Evolutionary conservation across 2,888 invertebrate genomes (phyloP).

Genomic region (Mythimna loreyi): DNA sequence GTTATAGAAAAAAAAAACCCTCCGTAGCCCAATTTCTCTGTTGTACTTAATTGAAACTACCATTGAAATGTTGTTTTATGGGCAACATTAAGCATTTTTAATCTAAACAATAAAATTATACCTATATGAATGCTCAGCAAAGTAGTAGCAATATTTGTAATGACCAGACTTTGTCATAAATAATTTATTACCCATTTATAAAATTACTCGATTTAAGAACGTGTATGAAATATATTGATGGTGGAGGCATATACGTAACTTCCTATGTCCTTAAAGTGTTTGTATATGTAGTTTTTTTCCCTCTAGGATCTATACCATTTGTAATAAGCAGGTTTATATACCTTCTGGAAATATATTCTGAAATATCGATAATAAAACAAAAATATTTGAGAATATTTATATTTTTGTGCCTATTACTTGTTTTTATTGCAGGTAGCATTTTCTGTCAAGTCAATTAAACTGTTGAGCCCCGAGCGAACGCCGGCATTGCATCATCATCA

Average conservation of each 20-base stretch:
- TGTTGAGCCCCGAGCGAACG: no score
- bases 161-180: conserved; percentile 21
- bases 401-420: no score
- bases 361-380: not conserved
- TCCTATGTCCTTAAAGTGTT: not conserved
- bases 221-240: not conserved
- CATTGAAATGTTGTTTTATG: not conserved
- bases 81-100: conserved; percentile 6
- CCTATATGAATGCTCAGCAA: conserved; percentile 11
- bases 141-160: conserved; percentile 25
- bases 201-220: conserved; percentile 19
- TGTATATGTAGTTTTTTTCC: not conserved
- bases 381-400: no score
- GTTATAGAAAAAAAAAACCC: no score
- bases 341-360: not conserved
- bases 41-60: not conserved
- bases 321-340: not conserved
- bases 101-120: conserved; percentile 6
- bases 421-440: no score
- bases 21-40: not conserved
- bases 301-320: not conserved
- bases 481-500: no score
- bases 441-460: no score
- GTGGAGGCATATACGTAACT: not conserved
- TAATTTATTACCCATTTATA: conserved; percentile 35